phyloP scores from a whole-genome alignment of 2,797 vertebrate genomes.

The Myripristis jacobus region DNA sequence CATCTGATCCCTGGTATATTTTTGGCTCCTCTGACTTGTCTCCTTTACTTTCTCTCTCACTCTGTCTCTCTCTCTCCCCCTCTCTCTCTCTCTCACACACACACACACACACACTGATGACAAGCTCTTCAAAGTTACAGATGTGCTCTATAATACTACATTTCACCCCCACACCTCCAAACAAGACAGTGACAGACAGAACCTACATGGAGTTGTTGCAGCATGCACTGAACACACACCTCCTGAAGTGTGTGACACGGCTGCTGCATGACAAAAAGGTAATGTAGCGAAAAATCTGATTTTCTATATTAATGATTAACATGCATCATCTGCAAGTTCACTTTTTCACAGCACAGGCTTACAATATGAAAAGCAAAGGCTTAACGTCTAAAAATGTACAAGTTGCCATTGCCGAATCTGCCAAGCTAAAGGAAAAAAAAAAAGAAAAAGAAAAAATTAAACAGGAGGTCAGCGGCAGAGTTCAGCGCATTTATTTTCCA shows the following conservation, averaged over 20 bases:
- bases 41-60: constrained; percentile 15
- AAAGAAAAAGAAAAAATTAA: no score
- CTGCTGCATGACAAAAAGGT: background rate
- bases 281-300: background rate
- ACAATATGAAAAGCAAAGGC: no score
- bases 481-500: background rate
- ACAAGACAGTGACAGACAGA: no score
- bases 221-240: background rate
- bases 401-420: no score
- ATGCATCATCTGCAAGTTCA: background rate
- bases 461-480: background rate
- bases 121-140: constrained; percentile 38
- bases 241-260: background rate
- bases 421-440: no score
- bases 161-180: no score
- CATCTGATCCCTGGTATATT: constrained; percentile 41
- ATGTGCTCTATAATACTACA: background rate
- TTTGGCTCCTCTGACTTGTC: constrained; percentile 28
- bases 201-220: background rate
- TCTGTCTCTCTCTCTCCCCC: background rate
- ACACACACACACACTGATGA: constrained; percentile 11
- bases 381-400: no score
- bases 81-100: background rate
- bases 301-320: background rate
- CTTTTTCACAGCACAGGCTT: background rate